A percentile compares a stretch with the other conserved stretches of the same genome.
Evolutionary conservation across 2,113 vertebrate species (phyloP).

Genomic region (Sterna hirundo): DNA sequence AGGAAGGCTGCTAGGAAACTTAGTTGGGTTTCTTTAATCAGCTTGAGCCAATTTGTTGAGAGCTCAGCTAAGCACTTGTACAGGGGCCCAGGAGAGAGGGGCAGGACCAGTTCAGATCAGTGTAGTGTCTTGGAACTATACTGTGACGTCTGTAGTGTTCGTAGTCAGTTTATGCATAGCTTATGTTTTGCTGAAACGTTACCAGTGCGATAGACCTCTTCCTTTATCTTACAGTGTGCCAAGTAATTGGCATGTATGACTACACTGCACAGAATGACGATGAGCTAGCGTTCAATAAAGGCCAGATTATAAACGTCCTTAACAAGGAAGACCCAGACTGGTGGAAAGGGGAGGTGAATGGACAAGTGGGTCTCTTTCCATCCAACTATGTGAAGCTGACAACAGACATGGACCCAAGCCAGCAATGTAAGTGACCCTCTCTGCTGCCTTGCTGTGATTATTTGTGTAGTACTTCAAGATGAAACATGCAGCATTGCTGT

Average conservation of each 20-base stretch:
- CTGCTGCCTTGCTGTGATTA: neutral
- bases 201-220: neutral
- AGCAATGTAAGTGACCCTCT: slow-evolving; percentile 93
- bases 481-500: slow-evolving; percentile 79
- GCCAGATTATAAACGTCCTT: slow-evolving; percentile 96
- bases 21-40: neutral
- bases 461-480: neutral
- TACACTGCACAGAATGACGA: slow-evolving; percentile 98
- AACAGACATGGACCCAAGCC: slow-evolving; percentile 96
- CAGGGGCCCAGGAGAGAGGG: neutral
- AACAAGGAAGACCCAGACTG: slow-evolving; percentile 98
- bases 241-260: slow-evolving; percentile 99
- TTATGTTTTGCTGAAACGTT: neutral
- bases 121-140: neutral
- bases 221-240: slow-evolving; percentile 84
- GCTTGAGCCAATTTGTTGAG: neutral
- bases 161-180: neutral
- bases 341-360: slow-evolving; percentile 97
- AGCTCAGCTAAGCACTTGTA: neutral
- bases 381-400: slow-evolving; percentile 99
- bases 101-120: neutral
- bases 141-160: neutral
- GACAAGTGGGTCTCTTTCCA: slow-evolving; percentile 94
- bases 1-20: neutral
- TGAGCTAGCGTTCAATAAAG: slow-evolving; percentile 96